These are phyloP conservation scores for Alviniconcha strummeri DNA, from an alignment of 2,888 invertebrate genomes.

Conservation along the genomic window DNA sequence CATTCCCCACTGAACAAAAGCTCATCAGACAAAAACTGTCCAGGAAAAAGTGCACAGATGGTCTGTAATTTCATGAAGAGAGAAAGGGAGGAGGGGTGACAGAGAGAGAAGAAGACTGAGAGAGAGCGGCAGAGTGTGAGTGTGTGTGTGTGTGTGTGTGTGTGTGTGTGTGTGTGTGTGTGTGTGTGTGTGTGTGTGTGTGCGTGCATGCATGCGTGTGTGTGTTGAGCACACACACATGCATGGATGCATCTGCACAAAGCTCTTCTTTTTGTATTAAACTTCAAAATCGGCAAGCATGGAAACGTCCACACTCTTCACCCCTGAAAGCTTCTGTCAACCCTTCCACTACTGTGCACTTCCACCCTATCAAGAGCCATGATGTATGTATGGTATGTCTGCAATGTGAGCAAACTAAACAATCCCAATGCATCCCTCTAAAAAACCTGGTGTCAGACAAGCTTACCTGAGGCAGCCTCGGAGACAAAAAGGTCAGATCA, in stretches of 20 bases:
- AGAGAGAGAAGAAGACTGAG: background rate
- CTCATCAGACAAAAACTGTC: too few species aligned
- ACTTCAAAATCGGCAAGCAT: too few species aligned
- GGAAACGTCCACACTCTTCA: too few species aligned
- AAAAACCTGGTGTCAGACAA: too few species aligned
- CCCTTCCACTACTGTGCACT: too few species aligned
- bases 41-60: too few species aligned
- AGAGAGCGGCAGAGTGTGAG: background rate
- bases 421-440: too few species aligned
- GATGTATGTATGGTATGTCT: background rate
- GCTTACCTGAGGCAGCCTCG: too few species aligned
- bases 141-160: background rate
- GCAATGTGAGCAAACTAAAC: background rate
- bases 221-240: background rate
- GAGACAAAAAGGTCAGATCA: too few species aligned
- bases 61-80: background rate
- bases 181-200: background rate
- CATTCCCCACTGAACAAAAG: too few species aligned
- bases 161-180: constrained; percentile 1
- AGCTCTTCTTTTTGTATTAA: background rate
- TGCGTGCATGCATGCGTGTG: background rate
- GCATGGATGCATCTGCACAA: background rate
- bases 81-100: background rate
- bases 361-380: too few species aligned
- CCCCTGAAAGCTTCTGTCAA: too few species aligned